Evolutionary conservation across 1,140 invertebrate species (phyloP).

Genomic region (Anoplophora glabripennis): DNA sequence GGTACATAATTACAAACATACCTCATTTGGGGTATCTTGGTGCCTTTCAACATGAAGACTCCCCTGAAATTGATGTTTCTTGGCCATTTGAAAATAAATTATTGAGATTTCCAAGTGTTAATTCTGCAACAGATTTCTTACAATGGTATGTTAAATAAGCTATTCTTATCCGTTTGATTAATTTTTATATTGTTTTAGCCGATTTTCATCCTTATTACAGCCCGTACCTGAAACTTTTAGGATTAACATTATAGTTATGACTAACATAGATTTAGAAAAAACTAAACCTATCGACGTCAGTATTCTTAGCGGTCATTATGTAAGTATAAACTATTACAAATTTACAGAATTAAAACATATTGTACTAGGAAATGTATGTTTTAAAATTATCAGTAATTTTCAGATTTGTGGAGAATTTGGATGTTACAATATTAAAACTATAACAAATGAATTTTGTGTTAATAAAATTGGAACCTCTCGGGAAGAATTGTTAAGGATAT

Average conservation of each 20-base stretch:
- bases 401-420: conserved; percentile 37
- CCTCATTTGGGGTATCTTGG: conserved; percentile 38
- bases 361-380: conserved; percentile 2
- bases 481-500: conserved; percentile 19
- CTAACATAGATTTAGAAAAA: conserved; percentile 24
- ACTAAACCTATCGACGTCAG: conserved; percentile 23
- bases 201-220: conserved; percentile 28
- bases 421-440: conserved; percentile 22
- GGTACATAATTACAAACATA: conserved; percentile 36
- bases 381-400: not conserved
- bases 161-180: conserved; percentile 1
- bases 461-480: conserved; percentile 21
- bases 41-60: conserved; percentile 24
- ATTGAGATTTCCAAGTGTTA: conserved; percentile 30
- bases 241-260: conserved; percentile 31
- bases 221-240: conserved; percentile 30
- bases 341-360: not conserved
- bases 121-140: conserved; percentile 25
- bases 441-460: conserved; percentile 22
- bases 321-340: conserved; percentile 10
- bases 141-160: conserved; percentile 25
- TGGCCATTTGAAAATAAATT: conserved; percentile 37
- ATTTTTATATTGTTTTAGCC: conserved; percentile 13
- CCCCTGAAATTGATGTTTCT: conserved; percentile 28
- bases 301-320: conserved; percentile 26